Evolutionary conservation across 2,797 vertebrate species (phyloP).

Genomic region (Sebastes cheni): DNA sequence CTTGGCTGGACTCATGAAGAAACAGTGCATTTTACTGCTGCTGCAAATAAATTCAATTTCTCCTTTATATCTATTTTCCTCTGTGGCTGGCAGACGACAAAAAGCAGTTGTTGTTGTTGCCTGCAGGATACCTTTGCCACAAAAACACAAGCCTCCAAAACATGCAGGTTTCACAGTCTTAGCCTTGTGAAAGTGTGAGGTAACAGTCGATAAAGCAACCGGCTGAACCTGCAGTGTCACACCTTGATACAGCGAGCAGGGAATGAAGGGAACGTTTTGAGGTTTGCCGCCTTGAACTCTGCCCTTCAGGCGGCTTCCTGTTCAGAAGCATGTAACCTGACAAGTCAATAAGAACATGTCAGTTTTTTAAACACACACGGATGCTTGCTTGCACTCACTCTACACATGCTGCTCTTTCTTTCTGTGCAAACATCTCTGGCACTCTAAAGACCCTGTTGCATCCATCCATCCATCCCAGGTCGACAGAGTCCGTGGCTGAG

Average conservation of each 20-base stretch:
- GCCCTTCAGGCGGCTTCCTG: conserved; percentile 28
- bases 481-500: conserved; percentile 30
- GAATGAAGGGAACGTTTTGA: conserved; percentile 10
- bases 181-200: conserved; percentile 34
- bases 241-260: neutral
- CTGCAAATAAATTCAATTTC: neutral
- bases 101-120: conserved; percentile 7
- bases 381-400: neutral
- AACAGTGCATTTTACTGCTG: neutral
- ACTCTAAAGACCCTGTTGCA: conserved; percentile 20
- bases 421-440: neutral
- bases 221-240: conserved; percentile 48
- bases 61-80: neutral
- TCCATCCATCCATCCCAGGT: conserved; percentile 27
- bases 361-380: neutral
- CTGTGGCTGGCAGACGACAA: neutral
- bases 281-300: conserved; percentile 16
- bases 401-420: neutral
- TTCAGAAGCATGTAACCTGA: conserved; percentile 18
- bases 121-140: neutral
- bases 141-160: conserved; percentile 15
- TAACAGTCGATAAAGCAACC: conserved; percentile 25
- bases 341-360: conserved; percentile 13
- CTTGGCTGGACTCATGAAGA: neutral
- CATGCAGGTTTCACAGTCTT: conserved; percentile 28